Evolutionary conservation across 2,797 vertebrate species (phyloP).

Genomic region (Prionace glauca): DNA sequence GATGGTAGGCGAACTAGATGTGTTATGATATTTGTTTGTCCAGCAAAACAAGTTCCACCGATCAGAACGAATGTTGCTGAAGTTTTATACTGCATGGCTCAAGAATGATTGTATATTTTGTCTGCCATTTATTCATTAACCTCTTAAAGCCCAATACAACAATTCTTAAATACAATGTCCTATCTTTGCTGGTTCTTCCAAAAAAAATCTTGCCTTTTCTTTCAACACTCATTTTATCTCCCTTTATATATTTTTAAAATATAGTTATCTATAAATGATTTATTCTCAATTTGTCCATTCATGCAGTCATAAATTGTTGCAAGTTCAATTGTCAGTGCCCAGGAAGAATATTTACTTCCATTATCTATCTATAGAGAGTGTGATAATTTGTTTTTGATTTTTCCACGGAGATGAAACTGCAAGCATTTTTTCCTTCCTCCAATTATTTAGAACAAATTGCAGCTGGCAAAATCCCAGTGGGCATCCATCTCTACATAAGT

Average conservation of each 20-base stretch:
- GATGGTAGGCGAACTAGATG: no score
- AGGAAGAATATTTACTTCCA: not conserved
- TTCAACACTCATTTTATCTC: no score
- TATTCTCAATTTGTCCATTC: not conserved
- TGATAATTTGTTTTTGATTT: not conserved
- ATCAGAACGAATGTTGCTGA: no score
- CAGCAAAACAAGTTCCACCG: no score
- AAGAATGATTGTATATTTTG: no score
- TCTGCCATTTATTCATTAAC: no score
- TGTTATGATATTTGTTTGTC: no score
- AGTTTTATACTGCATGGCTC: no score
- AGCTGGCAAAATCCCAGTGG: not conserved
- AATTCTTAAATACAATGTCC: no score
- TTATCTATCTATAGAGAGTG: not conserved
- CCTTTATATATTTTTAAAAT: not conserved
- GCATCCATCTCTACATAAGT: not conserved
- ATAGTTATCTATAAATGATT: not conserved
- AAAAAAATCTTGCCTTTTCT: no score
- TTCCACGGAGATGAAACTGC: not conserved
- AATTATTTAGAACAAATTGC: not conserved
- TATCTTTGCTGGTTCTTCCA: no score
- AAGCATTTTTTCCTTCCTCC: not conserved
- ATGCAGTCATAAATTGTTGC: not conserved
- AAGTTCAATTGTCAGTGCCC: not conserved
- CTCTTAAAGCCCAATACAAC: no score